Conservation (phyloP, 1,140 invertebrate species). For the Bombus consobrinus region DNA sequence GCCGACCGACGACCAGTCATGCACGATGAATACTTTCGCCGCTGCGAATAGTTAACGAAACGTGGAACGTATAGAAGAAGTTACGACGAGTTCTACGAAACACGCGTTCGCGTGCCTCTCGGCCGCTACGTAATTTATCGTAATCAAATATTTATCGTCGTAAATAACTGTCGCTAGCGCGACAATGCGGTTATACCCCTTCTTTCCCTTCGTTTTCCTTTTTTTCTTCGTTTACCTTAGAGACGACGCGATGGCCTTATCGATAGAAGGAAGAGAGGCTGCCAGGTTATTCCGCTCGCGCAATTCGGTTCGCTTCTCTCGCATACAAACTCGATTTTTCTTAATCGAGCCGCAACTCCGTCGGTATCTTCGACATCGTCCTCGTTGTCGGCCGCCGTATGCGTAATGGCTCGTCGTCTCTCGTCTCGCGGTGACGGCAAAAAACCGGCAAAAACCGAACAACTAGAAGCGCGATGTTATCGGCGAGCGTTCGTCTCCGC, state of each 20-base stretch:
- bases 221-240: too few relatives aligned
- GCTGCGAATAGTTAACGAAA: constrained; percentile 31
- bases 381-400: neutral
- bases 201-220: neutral
- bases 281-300: neutral
- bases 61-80: neutral
- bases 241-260: neutral
- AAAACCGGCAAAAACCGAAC: constrained; percentile 34
- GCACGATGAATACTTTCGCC: constrained; percentile 35
- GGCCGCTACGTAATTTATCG: constrained; percentile 20
- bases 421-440: neutral
- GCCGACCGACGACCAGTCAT: neutral
- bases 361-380: neutral
- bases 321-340: constrained; percentile 18
- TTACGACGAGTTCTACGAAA: neutral
- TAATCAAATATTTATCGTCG: constrained; percentile 32
- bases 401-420: constrained; percentile 23
- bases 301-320: constrained; percentile 7
- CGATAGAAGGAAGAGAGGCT: neutral
- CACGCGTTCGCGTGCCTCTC: neutral
- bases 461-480: constrained; percentile 54
- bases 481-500: constrained; percentile 17
- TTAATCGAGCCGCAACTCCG: neutral
- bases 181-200: neutral
- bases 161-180: neutral